These are phyloP conservation scores for Tetragnatha versicolor DNA, from an alignment of 1,140 invertebrate genomes.

Conservation along the genomic window DNA sequence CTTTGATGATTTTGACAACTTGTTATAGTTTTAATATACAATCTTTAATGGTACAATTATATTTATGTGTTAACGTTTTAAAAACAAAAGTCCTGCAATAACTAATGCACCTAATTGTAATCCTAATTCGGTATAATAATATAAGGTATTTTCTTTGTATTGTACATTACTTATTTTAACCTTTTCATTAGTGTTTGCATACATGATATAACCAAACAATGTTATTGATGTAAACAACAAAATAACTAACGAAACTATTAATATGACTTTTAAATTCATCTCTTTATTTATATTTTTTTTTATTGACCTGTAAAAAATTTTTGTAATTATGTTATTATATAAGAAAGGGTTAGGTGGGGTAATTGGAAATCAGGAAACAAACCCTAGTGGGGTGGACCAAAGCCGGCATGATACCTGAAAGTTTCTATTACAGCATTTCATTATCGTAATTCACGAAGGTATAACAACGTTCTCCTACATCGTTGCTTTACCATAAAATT, in stretches of 20 bases:
- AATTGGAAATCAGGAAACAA: too few species aligned
- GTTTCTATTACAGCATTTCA: too few species aligned
- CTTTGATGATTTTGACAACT: background rate
- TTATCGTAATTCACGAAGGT: too few species aligned
- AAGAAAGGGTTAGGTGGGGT: too few species aligned
- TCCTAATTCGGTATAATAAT: slow-evolving; percentile 5
- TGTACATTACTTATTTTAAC: background rate
- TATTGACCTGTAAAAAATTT: too few species aligned
- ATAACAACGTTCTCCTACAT: too few species aligned
- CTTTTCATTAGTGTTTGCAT: background rate
- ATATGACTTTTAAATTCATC: slow-evolving; percentile 11
- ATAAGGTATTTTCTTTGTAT: background rate
- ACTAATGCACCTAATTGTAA: background rate
- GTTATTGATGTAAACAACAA: background rate
- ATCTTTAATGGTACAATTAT: background rate
- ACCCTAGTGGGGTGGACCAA: too few species aligned
- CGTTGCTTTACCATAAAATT: too few species aligned
- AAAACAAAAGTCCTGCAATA: background rate
- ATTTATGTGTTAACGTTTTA: slow-evolving; percentile 2
- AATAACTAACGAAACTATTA: background rate
- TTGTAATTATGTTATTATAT: too few species aligned
- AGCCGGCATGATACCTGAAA: too few species aligned
- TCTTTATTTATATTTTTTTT: background rate
- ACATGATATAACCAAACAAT: background rate
- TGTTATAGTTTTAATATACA: background rate